Evolutionary conservation across 1,140 invertebrate genomes (phyloP), one percentile per base, ranked within the genome.

Genomic region (Drosophila prosaltans): DNA sequence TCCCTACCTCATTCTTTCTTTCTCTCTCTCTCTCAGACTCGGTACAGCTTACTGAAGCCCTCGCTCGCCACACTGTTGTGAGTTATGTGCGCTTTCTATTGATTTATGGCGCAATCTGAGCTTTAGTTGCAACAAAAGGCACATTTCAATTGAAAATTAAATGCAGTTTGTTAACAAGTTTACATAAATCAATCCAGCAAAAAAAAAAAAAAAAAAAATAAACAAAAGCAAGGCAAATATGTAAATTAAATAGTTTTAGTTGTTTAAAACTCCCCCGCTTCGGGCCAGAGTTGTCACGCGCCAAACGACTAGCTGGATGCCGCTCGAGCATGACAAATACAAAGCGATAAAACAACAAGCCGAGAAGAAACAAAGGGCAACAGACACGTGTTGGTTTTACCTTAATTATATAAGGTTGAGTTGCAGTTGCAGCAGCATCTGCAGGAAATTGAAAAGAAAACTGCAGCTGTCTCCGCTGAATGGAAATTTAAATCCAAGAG

Each of bases 71-170:
- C 62, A 60, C 64, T 40, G 83, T 88, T 62, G 83, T 88, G 80
- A 88, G 83, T 83, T 86, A 88, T 86, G 80, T 77, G 84, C 83
- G 83, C 83, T 88, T 88, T 88, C 83, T 88, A 88, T 88, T 88
- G 83, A 88, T 88, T 88, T 88, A 88, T 89, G 77, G 83, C 83
- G 83, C 83, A 86, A 88, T 86, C 70, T 74, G 77, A 84, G 73
- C 75, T 51, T 80, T 62, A 82, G 72, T 63, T 73, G 72, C 70
- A 72, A 69, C 68, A 54, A 60, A 83, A 73, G 63, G 65, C 68
- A 58, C 30, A 30, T 57, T 32, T 30, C 26, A 30, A 58, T 21
- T 16, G n/a, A 58, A 58, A 36, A 32, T 67, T 41, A 62, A 74
- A 65, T 58, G 61, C 57, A 41, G 28, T 63, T 63, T 51, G 51